Evolutionary conservation across 2,797 vertebrate species (phyloP).

Genomic region (Anisognathus igniventris): DNA sequence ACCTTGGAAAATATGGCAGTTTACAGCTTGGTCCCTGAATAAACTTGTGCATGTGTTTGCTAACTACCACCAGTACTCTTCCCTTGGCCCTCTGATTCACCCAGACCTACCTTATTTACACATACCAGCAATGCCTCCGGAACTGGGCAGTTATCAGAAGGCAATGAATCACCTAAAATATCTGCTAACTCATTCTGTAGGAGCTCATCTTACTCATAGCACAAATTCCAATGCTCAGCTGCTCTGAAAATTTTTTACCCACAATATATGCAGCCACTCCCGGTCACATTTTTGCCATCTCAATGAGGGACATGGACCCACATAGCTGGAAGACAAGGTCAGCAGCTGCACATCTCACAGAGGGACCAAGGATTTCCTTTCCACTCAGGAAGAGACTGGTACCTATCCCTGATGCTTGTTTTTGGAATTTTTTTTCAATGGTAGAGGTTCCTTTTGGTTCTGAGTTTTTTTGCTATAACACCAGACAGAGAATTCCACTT

Average conservation of each 20-base stretch:
- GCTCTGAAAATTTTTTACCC: neutral
- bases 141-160: constrained; percentile 37
- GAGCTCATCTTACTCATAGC: neutral
- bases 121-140: neutral
- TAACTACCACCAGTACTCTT: neutral
- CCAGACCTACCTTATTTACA: constrained; percentile 2
- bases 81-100: neutral
- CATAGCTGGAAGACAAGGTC: neutral
- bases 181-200: constrained; percentile 8
- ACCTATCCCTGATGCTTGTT: neutral
- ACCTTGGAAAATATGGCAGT: neutral
- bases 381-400: neutral
- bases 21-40: neutral
- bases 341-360: neutral
- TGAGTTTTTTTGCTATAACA: neutral
- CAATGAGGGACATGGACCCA: neutral
- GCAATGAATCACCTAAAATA: constrained; percentile 39
- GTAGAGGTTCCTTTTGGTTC: neutral
- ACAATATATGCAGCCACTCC: neutral
- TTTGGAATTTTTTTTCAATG: neutral
- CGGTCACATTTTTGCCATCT: neutral
- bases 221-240: neutral
- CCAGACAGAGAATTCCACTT: neutral
- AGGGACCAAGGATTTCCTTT: neutral
- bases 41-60: neutral